Evolutionary conservation across 2,797 vertebrate genomes (phyloP).

Genomic region (Hirundo rustica): DNA sequence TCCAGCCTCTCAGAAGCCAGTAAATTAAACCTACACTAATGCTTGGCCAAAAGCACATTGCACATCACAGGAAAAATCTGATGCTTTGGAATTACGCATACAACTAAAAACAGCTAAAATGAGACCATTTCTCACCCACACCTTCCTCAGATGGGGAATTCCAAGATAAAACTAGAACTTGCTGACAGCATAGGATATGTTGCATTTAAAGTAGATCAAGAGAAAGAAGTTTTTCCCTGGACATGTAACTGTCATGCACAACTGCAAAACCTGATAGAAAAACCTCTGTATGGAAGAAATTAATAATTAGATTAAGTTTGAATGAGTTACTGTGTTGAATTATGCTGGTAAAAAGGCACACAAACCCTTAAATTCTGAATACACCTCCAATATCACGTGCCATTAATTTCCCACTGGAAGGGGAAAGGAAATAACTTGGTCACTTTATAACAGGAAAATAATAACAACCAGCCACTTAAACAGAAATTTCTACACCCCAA

Average conservation of each 20-base stretch:
- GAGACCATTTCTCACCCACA: neutral
- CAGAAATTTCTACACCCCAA: neutral
- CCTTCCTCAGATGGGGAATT: neutral
- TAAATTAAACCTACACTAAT: neutral
- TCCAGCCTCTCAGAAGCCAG: neutral
- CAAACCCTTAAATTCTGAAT: neutral
- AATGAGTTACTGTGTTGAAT: neutral
- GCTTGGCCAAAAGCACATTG: neutral
- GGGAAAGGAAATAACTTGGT: neutral
- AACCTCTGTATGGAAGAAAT: neutral
- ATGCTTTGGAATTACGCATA: neutral
- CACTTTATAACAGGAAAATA: neutral
- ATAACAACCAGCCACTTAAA: neutral
- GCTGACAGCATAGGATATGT: neutral
- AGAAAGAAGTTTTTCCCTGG: neutral
- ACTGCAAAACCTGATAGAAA: neutral
- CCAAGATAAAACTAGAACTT: neutral
- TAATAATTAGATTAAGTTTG: neutral
- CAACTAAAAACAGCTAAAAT: neutral
- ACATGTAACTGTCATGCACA: neutral
- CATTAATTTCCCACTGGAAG: neutral
- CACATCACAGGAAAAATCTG: neutral
- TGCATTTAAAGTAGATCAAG: neutral
- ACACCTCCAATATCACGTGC: rapidly evolving
- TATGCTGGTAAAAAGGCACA: neutral